A percentile compares a stretch with the other conserved stretches of the same genome.
These are phyloP conservation scores for Drosophila saltans DNA, from an alignment of 1,140 invertebrate genomes.

Conservation along the genomic window DNA sequence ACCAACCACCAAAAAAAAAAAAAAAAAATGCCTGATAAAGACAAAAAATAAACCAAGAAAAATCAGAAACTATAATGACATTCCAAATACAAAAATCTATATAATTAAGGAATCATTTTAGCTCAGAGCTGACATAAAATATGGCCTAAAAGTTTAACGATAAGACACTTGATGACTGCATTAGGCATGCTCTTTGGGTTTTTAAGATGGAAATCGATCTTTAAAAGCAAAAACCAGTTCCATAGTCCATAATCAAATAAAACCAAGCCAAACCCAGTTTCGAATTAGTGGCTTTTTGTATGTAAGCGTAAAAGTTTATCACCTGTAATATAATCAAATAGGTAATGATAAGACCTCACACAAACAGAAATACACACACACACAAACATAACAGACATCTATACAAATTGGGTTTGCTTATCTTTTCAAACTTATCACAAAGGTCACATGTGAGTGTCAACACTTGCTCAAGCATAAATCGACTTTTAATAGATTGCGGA, in stretches of 20 bases:
- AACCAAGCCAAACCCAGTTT: constrained; percentile 10
- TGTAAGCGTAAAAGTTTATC: constrained; percentile 46
- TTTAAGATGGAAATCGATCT: constrained; percentile 21
- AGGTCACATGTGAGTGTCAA: constrained; percentile 43
- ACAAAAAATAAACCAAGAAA: constrained; percentile 33
- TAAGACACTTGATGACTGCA: constrained; percentile 67
- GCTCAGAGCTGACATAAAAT: constrained; percentile 39
- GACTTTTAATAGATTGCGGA: constrained; percentile 35
- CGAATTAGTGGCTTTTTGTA: constrained; percentile 12
- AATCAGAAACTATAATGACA: constrained; percentile 52
- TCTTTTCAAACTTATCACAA: constrained; percentile 27
- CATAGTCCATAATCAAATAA: constrained; percentile 8
- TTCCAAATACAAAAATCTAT: constrained; percentile 44
- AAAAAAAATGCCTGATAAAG: constrained; percentile 66
- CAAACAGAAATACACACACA: constrained; percentile 14
- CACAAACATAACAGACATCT: background rate
- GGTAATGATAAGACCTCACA: constrained; percentile 56
- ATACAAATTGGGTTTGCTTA: constrained; percentile 2
- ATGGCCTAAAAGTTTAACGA: constrained; percentile 48
- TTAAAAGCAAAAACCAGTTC: constrained; percentile 15
- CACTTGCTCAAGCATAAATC: constrained; percentile 32
- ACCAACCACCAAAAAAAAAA: constrained; percentile 14
- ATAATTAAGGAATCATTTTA: constrained; percentile 16
- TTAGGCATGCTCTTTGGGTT: constrained; percentile 51
- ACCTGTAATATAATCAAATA: constrained; percentile 52